Conservation (phyloP, 2,888 invertebrate species). For the Rotaria socialis region DNA sequence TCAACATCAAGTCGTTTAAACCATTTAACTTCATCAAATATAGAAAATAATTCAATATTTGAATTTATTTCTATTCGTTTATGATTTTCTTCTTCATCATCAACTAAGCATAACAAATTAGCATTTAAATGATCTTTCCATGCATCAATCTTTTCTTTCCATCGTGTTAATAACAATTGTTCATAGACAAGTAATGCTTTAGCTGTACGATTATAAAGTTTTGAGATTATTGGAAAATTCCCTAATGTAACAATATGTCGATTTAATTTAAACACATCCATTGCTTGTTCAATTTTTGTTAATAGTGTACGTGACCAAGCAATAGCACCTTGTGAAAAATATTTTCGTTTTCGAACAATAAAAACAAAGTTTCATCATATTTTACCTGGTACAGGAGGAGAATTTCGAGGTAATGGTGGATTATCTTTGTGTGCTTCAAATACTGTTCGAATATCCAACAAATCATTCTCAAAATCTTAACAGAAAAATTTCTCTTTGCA, state of each 20-base stretch:
- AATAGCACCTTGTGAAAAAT: conserved; percentile 53
- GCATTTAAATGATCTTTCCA: conserved; percentile 55
- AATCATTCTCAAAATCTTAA: conserved; percentile 2
- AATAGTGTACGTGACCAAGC: conserved; percentile 58
- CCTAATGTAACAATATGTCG: conserved; percentile 40
- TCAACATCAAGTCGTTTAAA: conserved; percentile 56
- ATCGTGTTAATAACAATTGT: conserved; percentile 57
- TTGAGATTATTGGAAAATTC: conserved; percentile 37
- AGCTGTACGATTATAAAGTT: conserved; percentile 52
- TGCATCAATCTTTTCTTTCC: conserved; percentile 56
- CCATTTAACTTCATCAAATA: conserved; percentile 59
- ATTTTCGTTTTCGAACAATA: background rate
- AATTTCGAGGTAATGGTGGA: conserved; percentile 56
- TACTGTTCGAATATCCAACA: conserved; percentile 52
- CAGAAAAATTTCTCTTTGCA: background rate
- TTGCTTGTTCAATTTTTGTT: conserved; percentile 58
- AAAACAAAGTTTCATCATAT: background rate
- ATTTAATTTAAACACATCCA: conserved; percentile 50
- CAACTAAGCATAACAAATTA: conserved; percentile 51
- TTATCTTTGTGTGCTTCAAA: conserved; percentile 57
- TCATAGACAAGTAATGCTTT: conserved; percentile 58
- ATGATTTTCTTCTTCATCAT: background rate
- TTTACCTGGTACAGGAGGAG: conserved; percentile 52
- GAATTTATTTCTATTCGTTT: conserved; percentile 35
- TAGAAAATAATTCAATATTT: conserved; percentile 51